These are phyloP conservation scores for Danio albolineatus DNA, from an alignment of 2,797 vertebrate genomes.

Conservation along the genomic window DNA sequence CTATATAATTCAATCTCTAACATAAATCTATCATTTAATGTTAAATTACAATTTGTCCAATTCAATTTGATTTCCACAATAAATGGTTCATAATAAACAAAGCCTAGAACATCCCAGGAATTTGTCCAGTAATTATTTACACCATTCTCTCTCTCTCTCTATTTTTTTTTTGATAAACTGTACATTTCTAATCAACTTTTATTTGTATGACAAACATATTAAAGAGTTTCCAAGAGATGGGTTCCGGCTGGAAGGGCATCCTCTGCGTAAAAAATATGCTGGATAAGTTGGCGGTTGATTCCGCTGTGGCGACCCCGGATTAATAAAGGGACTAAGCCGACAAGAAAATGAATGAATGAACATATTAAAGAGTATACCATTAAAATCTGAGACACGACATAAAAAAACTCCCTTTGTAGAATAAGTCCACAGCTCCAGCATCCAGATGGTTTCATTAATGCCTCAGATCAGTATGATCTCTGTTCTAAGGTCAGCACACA, in stretches of 20 bases:
- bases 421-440: neutral
- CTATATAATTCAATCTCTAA: neutral
- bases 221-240: too few relatives aligned
- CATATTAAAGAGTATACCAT: neutral
- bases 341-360: too few relatives aligned
- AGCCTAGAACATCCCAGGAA: neutral
- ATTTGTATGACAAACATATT: neutral
- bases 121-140: neutral
- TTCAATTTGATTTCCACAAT: neutral
- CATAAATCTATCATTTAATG: neutral
- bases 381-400: neutral
- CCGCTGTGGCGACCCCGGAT: too few relatives aligned
- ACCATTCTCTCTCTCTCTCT: neutral
- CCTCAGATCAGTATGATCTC: neutral
- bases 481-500: conserved; percentile 38
- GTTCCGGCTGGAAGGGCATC: too few relatives aligned
- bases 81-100: neutral
- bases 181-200: neutral
- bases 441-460: neutral
- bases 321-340: too few relatives aligned
- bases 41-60: neutral
- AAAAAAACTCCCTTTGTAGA: neutral
- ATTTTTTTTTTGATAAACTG: neutral
- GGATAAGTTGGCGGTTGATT: too few relatives aligned
- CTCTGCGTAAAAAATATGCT: too few relatives aligned